Evolutionary conservation across 2,888 invertebrate genomes (phyloP).

Genomic region (Acanthosepion lycidas): DNA sequence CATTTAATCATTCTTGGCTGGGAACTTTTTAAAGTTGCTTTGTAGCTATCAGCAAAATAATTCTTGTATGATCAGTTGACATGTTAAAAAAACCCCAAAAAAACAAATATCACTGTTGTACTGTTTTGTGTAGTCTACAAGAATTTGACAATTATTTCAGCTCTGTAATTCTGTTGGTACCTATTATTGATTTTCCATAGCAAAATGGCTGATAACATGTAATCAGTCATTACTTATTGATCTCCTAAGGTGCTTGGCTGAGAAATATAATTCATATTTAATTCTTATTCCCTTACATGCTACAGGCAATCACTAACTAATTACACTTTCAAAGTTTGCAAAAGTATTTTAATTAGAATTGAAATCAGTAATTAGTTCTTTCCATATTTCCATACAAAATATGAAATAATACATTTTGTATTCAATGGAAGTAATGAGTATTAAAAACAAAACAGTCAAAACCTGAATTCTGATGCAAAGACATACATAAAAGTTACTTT

Average conservation of each 20-base stretch:
- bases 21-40: no score
- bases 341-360: not conserved
- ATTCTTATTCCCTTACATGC: not conserved
- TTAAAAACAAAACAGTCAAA: no score
- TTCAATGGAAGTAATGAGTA: not conserved
- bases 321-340: slow-evolving; percentile 21
- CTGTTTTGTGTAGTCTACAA: no score
- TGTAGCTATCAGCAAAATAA: no score
- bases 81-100: no score
- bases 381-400: slow-evolving; percentile 17
- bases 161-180: not conserved
- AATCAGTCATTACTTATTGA: slow-evolving; percentile 16
- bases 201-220: not conserved
- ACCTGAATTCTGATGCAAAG: no score
- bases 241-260: not conserved
- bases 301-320: slow-evolving; percentile 18
- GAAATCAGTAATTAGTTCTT: slow-evolving; percentile 22
- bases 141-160: not conserved
- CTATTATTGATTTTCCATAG: not conserved
- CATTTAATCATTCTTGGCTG: no score
- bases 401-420: not conserved
- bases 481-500: no score
- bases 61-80: no score
- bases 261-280: not conserved
- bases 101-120: no score